These are phyloP conservation scores for Myxocyprinus asiaticus DNA, from an alignment of 2,113 vertebrate species.

Conservation along the genomic window DNA sequence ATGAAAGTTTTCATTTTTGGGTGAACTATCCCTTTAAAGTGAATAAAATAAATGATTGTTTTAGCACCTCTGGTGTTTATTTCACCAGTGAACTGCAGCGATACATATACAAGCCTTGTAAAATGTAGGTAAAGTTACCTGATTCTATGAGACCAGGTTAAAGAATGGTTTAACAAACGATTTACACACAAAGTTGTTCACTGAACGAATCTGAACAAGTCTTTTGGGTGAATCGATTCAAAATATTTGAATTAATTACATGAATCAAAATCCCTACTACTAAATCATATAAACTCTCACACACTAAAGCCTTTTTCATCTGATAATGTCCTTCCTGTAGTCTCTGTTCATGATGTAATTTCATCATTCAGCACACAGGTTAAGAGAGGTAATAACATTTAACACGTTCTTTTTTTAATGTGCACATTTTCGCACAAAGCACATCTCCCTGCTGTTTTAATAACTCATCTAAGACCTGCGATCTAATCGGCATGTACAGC, in stretches of 20 bases:
- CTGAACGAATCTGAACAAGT: not conserved
- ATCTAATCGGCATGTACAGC: conserved; percentile 80
- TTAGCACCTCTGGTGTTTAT: no score
- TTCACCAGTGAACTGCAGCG: no score
- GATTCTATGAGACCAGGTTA: no score
- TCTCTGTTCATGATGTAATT: conserved; percentile 75
- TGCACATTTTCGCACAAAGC: conserved; percentile 25
- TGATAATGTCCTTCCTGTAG: conserved; percentile 66
- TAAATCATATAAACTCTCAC: not conserved
- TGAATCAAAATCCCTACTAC: not conserved
- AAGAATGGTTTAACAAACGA: no score
- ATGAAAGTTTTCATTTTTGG: no score
- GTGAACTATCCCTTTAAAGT: no score
- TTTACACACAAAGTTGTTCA: no score
- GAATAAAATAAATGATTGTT: no score
- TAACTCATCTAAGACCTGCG: conserved; percentile 81
- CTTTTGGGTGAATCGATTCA: conserved; percentile 51
- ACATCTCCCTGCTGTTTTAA: conserved; percentile 82
- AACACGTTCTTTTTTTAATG: conserved; percentile 62
- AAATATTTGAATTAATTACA: not conserved
- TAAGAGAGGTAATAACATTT: conserved; percentile 77
- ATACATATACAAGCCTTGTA: no score
- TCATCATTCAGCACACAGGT: conserved; percentile 69
- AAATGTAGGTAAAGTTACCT: no score
- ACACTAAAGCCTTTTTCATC: conserved; percentile 63